Percentiles rank a stretch among this genome's conserved stretches.
Evolutionary conservation across 2,888 invertebrate genomes (phyloP).

Genomic region (Eristalis pertinax): DNA sequence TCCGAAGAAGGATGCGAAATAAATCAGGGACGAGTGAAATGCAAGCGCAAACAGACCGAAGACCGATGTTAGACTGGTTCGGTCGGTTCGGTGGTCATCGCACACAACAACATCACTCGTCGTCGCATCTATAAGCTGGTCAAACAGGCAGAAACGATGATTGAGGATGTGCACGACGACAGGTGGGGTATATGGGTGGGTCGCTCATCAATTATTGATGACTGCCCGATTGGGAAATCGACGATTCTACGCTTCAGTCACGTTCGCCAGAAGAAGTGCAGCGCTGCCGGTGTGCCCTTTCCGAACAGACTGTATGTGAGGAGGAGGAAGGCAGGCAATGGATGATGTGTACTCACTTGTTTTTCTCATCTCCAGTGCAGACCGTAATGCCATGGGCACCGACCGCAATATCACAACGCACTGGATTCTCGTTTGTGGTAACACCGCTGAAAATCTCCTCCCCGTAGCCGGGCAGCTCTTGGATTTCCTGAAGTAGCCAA

Average conservation of each 20-base stretch:
- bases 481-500: slow-evolving; percentile 90
- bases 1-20: slow-evolving; percentile 11
- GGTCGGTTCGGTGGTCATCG: not conserved
- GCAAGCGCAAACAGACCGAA: slow-evolving; percentile 15
- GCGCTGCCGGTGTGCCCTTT: too few relatives aligned
- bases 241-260: not conserved
- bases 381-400: slow-evolving; percentile 92
- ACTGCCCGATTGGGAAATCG: slow-evolving; percentile 9
- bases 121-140: slow-evolving; percentile 7
- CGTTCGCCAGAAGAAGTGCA: too few relatives aligned
- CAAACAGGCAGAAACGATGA: slow-evolving; percentile 46
- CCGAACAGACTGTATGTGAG: too few relatives aligned
- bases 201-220: slow-evolving; percentile 32
- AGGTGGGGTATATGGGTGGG: slow-evolving; percentile 6
- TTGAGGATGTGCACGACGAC: slow-evolving; percentile 44
- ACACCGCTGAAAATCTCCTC: slow-evolving; percentile 91
- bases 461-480: slow-evolving; percentile 90
- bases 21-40: slow-evolving; percentile 20
- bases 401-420: slow-evolving; percentile 85
- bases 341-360: slow-evolving; percentile 78
- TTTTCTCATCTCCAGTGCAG: slow-evolving; percentile 86
- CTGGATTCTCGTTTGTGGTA: slow-evolving; percentile 78
- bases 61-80: slow-evolving; percentile 39
- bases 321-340: too few relatives aligned
- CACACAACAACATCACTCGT: not conserved